These are phyloP conservation scores for Drosophila suboccidentalis DNA, from an alignment of 2,888 invertebrate genomes.

Conservation along the genomic window DNA sequence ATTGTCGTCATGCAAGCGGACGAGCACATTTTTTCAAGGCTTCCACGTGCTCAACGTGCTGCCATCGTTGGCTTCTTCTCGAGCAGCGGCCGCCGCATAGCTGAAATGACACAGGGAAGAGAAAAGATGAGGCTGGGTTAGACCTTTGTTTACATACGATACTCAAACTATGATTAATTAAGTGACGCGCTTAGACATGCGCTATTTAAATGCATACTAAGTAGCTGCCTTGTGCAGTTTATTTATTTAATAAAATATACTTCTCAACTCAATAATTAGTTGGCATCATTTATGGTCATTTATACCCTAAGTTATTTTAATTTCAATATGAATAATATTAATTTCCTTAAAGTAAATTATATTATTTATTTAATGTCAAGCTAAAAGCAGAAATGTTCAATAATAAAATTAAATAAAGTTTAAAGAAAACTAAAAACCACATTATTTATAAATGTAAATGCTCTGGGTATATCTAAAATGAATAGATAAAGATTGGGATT, in stretches of 20 bases:
- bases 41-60: conserved; percentile 59
- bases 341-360: too few species aligned
- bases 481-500: too few species aligned
- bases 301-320: too few species aligned
- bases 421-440: too few species aligned
- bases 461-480: too few species aligned
- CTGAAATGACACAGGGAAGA: conserved; percentile 27
- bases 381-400: too few species aligned
- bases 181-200: conserved; percentile 47
- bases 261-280: conserved; percentile 14
- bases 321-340: too few species aligned
- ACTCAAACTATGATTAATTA: conserved; percentile 68
- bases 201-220: conserved; percentile 66
- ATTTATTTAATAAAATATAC: not conserved
- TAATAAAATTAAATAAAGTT: too few species aligned
- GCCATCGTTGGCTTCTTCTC: conserved; percentile 41
- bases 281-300: not conserved
- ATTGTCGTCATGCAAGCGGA: conserved; percentile 82
- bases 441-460: too few species aligned
- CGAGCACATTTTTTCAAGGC: conserved; percentile 72
- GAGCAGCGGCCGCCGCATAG: conserved; percentile 47
- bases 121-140: conserved; percentile 26
- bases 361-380: too few species aligned
- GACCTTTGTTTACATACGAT: conserved; percentile 36
- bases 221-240: conserved; percentile 47